Evolutionary conservation across 2,113 vertebrate genomes (phyloP).

Genomic region (Mastomys coucha): DNA sequence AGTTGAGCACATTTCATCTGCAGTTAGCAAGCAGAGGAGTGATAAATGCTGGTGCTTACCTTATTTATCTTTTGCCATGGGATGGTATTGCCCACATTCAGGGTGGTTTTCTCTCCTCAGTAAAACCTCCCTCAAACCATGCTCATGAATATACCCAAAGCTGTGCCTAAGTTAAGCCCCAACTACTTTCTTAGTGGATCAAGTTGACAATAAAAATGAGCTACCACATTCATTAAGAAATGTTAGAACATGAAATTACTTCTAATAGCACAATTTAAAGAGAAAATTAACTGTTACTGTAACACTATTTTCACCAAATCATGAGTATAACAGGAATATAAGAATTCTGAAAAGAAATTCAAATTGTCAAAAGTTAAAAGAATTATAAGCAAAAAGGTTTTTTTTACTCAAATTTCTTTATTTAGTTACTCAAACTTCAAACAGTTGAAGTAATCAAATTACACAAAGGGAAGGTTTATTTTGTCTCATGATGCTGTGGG

Average conservation of each 20-base stretch:
- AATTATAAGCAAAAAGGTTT: background rate
- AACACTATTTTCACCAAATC: background rate
- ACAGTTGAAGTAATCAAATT: background rate
- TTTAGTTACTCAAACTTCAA: background rate
- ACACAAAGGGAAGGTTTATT: background rate
- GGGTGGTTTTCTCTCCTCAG: background rate
- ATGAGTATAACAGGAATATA: background rate
- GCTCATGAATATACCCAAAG: background rate
- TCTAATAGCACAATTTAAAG: background rate
- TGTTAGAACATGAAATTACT: background rate
- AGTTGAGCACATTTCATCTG: background rate
- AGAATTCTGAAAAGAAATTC: background rate
- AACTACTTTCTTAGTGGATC: background rate
- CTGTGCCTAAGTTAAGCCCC: background rate
- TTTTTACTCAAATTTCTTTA: background rate
- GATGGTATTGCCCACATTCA: background rate
- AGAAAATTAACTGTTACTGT: background rate
- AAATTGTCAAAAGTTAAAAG: conserved; percentile 17
- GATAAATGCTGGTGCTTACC: no score
- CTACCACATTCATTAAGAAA: background rate
- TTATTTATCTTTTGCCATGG: no score
- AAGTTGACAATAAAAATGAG: background rate
- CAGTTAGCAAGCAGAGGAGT: background rate
- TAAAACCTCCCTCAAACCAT: background rate
- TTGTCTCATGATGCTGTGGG: background rate